Conservation (phyloP, 2,888 invertebrate species). For the Hybos culiciformis region DNA sequence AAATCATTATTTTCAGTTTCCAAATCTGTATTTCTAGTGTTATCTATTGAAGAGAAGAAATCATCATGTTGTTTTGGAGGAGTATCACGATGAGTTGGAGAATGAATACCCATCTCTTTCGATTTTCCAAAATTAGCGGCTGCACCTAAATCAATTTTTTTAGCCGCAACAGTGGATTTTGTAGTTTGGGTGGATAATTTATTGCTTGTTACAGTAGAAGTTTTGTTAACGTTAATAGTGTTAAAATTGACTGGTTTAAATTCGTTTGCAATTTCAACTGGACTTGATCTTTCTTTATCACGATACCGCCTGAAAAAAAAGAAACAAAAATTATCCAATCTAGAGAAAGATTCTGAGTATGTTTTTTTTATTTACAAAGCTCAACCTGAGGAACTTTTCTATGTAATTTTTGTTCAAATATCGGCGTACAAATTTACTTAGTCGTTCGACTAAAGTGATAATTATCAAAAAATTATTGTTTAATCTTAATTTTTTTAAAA, state of each 20-base stretch:
- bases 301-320: constrained; percentile 27
- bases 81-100: constrained; percentile 35
- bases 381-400: too few relatives aligned
- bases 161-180: constrained; percentile 32
- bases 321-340: too few relatives aligned
- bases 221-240: constrained; percentile 27
- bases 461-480: too few relatives aligned
- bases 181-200: constrained; percentile 34
- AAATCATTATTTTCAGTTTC: constrained; percentile 35
- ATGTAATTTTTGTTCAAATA: neutral
- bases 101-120: constrained; percentile 31
- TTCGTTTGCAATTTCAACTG: constrained; percentile 26
- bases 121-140: constrained; percentile 53
- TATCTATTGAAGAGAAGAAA: constrained; percentile 23
- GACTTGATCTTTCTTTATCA: constrained; percentile 34
- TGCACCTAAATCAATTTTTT: constrained; percentile 49
- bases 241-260: constrained; percentile 22
- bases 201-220: constrained; percentile 29
- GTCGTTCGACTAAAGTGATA: too few relatives aligned
- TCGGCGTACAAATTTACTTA: too few relatives aligned
- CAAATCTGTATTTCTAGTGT: constrained; percentile 16
- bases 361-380: too few relatives aligned
- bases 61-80: constrained; percentile 22
- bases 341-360: too few relatives aligned
- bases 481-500: neutral